Percentiles rank a stretch among this genome's conserved stretches.
Evolutionary conservation across 2,797 vertebrate genomes (phyloP).

Genomic region (Anas bernieri): DNA sequence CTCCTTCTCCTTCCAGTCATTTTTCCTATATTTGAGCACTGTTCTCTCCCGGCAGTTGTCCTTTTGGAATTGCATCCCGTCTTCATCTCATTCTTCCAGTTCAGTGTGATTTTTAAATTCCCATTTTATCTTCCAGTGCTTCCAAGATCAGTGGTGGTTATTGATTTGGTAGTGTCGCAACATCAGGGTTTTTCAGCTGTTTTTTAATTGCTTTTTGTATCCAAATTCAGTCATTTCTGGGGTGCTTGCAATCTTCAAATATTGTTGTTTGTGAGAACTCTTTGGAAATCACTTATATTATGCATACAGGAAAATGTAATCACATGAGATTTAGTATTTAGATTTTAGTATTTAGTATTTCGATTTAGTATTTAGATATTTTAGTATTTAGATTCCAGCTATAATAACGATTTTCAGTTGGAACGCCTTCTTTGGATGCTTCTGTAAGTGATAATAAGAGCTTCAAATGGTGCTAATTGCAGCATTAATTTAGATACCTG

Average conservation of each 20-base stretch:
- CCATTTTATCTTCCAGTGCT: accelerated
- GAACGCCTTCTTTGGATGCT: not conserved
- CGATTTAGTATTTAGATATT: too few relatives aligned
- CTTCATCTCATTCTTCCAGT: not conserved
- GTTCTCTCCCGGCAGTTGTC: not conserved
- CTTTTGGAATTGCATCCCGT: not conserved
- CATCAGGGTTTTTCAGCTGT: not conserved
- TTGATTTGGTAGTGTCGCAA: not conserved
- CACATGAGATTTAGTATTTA: not conserved
- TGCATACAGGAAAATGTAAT: not conserved
- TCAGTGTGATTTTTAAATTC: not conserved
- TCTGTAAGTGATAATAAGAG: not conserved
- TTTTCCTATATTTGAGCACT: not conserved
- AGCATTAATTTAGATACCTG: not conserved
- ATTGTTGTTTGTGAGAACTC: not conserved
- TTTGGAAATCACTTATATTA: not conserved
- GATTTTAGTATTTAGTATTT: too few relatives aligned
- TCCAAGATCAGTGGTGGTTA: not conserved
- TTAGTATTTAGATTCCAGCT: not conserved
- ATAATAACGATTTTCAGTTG: not conserved
- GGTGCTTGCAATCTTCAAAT: accelerated
- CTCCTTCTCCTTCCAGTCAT: not conserved
- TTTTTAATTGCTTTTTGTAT: not conserved
- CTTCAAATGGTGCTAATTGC: not conserved
- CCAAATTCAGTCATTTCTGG: not conserved